Evolutionary conservation across 2,797 vertebrate species (phyloP).

Genomic region (Betta splendens): DNA sequence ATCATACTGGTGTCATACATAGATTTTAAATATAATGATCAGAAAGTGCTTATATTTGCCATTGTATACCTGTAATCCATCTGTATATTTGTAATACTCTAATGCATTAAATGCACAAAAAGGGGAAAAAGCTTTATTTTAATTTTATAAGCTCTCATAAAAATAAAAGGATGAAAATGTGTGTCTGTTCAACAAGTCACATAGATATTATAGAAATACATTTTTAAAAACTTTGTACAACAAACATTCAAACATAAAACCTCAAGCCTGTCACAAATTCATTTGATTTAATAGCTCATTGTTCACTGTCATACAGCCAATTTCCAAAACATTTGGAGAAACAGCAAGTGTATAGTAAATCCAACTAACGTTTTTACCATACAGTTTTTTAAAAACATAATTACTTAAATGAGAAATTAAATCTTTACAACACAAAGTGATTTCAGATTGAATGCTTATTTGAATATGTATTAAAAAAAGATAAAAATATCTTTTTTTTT

Average conservation of each 20-base stretch:
- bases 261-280: constrained; percentile 60
- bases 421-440: constrained; percentile 64
- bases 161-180: no score
- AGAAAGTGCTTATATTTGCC: no score
- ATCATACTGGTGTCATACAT: no score
- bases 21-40: no score
- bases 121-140: no score
- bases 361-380: constrained; percentile 55
- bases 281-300: constrained; percentile 80
- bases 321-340: constrained; percentile 70
- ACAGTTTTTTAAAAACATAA: constrained; percentile 54
- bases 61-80: no score
- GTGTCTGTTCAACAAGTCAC: no score
- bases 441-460: constrained; percentile 38
- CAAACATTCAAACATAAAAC: constrained; percentile 13
- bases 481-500: no score
- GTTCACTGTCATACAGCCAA: constrained; percentile 54
- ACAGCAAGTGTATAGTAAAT: constrained; percentile 71
- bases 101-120: no score
- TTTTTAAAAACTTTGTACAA: not conserved
- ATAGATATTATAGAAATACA: no score
- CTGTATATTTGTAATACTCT: no score
- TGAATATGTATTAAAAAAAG: constrained; percentile 50
- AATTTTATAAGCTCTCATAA: no score
- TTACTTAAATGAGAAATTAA: constrained; percentile 45